Evolutionary conservation across 2,888 invertebrate genomes (phyloP), one percentile per base, ranked within the genome.

Genomic region (Nemotelus nigrinus): DNA sequence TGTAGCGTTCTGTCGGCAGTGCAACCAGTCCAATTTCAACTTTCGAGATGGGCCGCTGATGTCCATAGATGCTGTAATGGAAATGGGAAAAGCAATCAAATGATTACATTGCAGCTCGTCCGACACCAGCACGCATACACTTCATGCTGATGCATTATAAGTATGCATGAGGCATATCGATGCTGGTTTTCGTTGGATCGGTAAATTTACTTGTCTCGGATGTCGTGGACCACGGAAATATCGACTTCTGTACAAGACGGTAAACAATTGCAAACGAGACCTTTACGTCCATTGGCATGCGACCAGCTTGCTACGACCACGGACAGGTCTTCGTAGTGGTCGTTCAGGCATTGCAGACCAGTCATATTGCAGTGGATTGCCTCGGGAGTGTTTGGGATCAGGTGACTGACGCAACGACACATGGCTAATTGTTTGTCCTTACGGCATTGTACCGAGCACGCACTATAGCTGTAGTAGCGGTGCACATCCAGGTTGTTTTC

Each of bases 171-270:
- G 25, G 25, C 25, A 25, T 25, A 25, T 25, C 25, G 25, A 25
- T 7, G 50, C 50, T 50, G 50, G 50, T 50, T 3, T 50, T 67
- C 64, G 47, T 67, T 50, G 48, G 67, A 67, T 67, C 67, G 44
- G 50, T 67, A 48, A 57, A 72, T 57, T 80, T 80, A 84, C 84
- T 83, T 86, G 55, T 86, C 85, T 78, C 84, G 84, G 68, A 83
- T 85, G 78, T 87, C 86, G 50, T 89, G 90, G 72, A 92, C 89
- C 25, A 91, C 87, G 3, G 91, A 89, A 78, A 93, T 89, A 81
- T 93, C 93, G 6, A 91, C 90, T 85, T 93, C 93, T 0, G 91
- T 90, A 83, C 93, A 93, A 10, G 93, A 92, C 0, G 93, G 93
- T 77, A 92, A 83, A 81, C 93, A 93, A 82, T 91, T 88, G 81